Base-by-base conservation (phyloP, 2,113 vertebrate species). In the Eretmochelys imbricata region DNA sequence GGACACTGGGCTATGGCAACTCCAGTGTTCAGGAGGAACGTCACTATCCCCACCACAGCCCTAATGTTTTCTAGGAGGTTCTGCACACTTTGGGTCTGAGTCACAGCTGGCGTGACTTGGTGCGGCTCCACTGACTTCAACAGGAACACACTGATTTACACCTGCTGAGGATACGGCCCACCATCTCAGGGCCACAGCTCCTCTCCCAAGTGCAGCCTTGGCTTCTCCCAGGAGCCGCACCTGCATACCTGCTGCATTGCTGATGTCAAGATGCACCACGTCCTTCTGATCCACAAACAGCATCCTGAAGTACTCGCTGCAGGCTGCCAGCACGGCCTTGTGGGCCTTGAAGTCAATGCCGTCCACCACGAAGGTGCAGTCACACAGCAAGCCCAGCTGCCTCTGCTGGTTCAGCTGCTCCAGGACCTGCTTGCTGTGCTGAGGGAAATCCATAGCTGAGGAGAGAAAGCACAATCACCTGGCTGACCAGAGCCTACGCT, bases 301-400 rank as follows among this genome's bases (percentile, higher is more conserved):
- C 91, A 99, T 99, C 92, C 99, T 98, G 98, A 99, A 99, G 85
- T 99, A 99, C 31, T 98, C 98, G 2, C 99, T 99, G 98, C 99
- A 99, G 78, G 99, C 99, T 0, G 99, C 99, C 97, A 99, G 98
- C 94, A 99, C 99, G 0, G 99, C 99, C 94, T 99, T 99, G 96
- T 99, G 99, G 35, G 99, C 99, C 97, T 99, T 99, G 94, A 99
- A 99, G 98, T 99, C 98, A 12, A 99, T 99, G 31, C 99, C 99
- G 0, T 99, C 99, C 97, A 99, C 99, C 88, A 99, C 99, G 7
- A 99, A 99, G 80, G 99, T 99, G 98, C 99, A 99, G 98, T 99
- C 99, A 8, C 99, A 99, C 84, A 99, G 97, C 88, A 99, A 97
- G 78, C 99, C 99, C 97, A 99, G 98, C 96, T 99, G 99, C 59